phyloP scores from a whole-genome alignment of 2,888 invertebrate genomes.

The Seladonia tumulorum region DNA sequence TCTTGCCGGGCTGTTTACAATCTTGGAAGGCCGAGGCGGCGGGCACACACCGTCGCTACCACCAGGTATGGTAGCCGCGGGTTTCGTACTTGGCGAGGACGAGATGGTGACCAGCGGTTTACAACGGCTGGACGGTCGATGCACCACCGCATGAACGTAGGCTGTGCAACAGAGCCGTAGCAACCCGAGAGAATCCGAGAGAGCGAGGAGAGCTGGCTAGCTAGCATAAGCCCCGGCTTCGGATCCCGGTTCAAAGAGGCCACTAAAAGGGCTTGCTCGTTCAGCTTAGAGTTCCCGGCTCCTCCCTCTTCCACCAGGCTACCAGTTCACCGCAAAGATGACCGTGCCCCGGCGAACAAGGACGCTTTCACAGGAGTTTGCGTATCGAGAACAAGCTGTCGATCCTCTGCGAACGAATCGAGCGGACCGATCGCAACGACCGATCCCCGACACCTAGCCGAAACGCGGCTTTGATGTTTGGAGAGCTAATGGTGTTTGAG shows the following conservation, averaged over 20 bases:
- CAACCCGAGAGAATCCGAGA: constrained; percentile 7
- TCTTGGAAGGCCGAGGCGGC: constrained; percentile 72
- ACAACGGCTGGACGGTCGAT: constrained; percentile 77
- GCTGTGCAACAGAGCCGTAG: constrained; percentile 24
- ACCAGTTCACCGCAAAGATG: constrained; percentile 50
- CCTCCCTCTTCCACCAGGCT: constrained; percentile 47
- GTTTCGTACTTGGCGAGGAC: constrained; percentile 80
- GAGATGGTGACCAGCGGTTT: constrained; percentile 67
- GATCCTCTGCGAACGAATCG: not conserved
- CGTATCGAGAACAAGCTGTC: constrained; percentile 18
- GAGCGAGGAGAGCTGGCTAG: not conserved
- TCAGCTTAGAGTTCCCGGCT: constrained; percentile 33
- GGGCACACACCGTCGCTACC: constrained; percentile 54
- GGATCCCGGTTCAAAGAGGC: constrained; percentile 30
- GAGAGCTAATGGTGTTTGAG: constrained; percentile 13
- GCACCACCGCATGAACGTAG: constrained; percentile 66
- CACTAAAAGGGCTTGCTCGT: constrained; percentile 53
- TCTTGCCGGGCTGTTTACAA: constrained; percentile 80
- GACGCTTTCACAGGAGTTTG: constrained; percentile 24
- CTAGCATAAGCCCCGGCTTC: constrained; percentile 29
- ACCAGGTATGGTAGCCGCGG: constrained; percentile 78
- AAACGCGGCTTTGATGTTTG: constrained; percentile 11
- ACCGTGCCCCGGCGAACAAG: constrained; percentile 51
- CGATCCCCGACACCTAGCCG: not conserved
- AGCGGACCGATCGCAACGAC: not conserved